phyloP scores from a whole-genome alignment of 2,888 invertebrate species.

The Chrysodeixis includens region DNA sequence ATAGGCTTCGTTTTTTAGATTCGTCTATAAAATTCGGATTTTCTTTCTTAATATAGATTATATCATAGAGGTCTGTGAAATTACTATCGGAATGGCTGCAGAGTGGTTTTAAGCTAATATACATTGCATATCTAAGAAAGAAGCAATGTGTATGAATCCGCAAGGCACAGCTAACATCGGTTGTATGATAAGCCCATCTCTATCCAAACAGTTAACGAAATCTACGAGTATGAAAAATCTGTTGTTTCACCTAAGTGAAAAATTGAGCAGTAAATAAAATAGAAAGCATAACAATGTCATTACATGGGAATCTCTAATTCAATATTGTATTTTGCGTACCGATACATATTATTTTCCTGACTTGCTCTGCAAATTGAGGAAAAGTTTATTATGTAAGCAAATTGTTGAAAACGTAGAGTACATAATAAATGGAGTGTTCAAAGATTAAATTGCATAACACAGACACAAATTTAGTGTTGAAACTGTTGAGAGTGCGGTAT shows the following conservation, averaged over 20 bases:
- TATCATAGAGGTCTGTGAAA: too few relatives aligned
- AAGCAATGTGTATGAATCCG: too few relatives aligned
- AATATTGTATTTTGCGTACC: constrained; percentile 76
- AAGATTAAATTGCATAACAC: neutral
- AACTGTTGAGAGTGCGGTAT: neutral
- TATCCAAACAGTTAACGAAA: neutral
- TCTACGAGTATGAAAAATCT: neutral
- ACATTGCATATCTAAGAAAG: too few relatives aligned
- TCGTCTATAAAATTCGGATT: too few relatives aligned
- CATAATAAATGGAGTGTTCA: constrained; percentile 27
- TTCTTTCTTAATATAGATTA: too few relatives aligned
- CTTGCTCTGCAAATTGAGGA: constrained; percentile 85
- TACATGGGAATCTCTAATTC: constrained; percentile 48
- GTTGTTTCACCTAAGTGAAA: constrained; percentile 17
- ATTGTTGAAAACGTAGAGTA: constrained; percentile 33
- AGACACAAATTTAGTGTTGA: too few relatives aligned
- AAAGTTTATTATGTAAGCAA: constrained; percentile 56
- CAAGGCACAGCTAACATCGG: too few relatives aligned
- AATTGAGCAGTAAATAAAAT: constrained; percentile 28
- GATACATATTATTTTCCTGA: constrained; percentile 86
- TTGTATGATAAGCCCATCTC: neutral
- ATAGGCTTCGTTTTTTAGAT: neutral
- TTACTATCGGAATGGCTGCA: too few relatives aligned
- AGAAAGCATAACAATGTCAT: constrained; percentile 20
- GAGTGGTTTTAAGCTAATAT: too few relatives aligned